phyloP scores from a whole-genome alignment of 2,888 invertebrate genomes.

The Drosophila suboccidentalis region DNA sequence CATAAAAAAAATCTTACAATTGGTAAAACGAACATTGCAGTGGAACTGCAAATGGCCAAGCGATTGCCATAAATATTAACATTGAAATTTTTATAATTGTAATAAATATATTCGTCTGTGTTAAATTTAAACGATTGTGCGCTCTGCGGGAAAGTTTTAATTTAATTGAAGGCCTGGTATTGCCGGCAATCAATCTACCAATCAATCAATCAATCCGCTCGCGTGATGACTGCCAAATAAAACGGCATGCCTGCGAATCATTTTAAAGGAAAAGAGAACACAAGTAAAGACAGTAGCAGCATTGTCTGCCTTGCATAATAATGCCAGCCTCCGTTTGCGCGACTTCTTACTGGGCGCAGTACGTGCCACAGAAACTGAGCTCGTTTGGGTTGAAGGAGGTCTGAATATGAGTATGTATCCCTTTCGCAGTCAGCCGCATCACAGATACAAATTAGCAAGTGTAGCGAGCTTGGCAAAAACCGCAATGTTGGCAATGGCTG shows the following conservation, averaged over 20 bases:
- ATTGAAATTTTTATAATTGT: slow-evolving; percentile 24
- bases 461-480: slow-evolving; percentile 41
- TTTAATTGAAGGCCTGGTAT: slow-evolving; percentile 52
- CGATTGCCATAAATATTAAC: slow-evolving; percentile 13
- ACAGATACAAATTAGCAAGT: slow-evolving; percentile 71
- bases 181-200: slow-evolving; percentile 53
- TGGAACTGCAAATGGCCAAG: slow-evolving; percentile 8
- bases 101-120: slow-evolving; percentile 12
- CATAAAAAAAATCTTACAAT: slow-evolving; percentile 15
- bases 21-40: not conserved
- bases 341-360: slow-evolving; percentile 18
- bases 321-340: slow-evolving; percentile 38
- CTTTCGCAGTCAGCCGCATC: slow-evolving; percentile 55
- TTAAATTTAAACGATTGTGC: slow-evolving; percentile 20
- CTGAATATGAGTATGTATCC: slow-evolving; percentile 35
- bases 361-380: slow-evolving; percentile 63
- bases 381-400: slow-evolving; percentile 7
- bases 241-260: slow-evolving; percentile 39
- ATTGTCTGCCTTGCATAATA: slow-evolving; percentile 72
- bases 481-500: slow-evolving; percentile 34
- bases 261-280: slow-evolving; percentile 40
- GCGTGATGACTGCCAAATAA: slow-evolving; percentile 56
- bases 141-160: slow-evolving; percentile 41
- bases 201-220: slow-evolving; percentile 64
- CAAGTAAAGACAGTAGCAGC: slow-evolving; percentile 17